phyloP scores from a whole-genome alignment of 2,113 vertebrate genomes.

The Cavia aperea region DNA sequence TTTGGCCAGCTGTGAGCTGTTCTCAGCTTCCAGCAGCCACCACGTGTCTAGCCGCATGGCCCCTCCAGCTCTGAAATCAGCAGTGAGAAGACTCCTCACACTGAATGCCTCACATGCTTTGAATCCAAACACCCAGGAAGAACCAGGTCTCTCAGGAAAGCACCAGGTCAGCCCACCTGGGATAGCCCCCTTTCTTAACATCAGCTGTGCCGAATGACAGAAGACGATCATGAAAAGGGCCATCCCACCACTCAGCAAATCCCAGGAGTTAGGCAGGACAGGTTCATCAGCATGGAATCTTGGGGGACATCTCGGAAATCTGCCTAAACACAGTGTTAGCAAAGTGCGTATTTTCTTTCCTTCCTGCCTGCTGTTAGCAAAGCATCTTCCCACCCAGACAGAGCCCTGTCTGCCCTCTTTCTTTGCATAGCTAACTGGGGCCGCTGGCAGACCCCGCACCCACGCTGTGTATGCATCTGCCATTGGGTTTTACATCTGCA shows the following conservation, averaged over 20 bases:
- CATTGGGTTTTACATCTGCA: neutral
- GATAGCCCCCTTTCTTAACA: neutral
- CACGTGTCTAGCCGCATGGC: neutral
- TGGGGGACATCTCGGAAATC: neutral
- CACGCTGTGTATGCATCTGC: neutral
- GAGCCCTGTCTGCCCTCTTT: neutral
- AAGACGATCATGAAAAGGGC: neutral
- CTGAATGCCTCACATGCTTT: neutral
- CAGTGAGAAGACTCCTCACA: neutral
- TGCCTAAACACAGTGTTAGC: neutral
- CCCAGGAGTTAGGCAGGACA: neutral
- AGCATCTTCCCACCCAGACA: neutral
- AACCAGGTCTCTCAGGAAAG: neutral
- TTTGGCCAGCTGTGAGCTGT: neutral
- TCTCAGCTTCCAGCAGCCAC: neutral
- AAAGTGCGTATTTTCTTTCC: neutral
- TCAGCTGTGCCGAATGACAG: neutral
- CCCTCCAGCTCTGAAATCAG: neutral
- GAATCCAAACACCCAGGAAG: neutral
- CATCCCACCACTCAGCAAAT: neutral
- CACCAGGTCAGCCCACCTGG: neutral
- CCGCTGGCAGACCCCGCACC: neutral
- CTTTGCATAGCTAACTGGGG: neutral
- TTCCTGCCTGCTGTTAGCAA: neutral
- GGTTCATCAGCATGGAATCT: neutral